These are phyloP conservation scores for Catamblyrhynchus diadema DNA, from an alignment of 2,797 vertebrate species.

Conservation along the genomic window DNA sequence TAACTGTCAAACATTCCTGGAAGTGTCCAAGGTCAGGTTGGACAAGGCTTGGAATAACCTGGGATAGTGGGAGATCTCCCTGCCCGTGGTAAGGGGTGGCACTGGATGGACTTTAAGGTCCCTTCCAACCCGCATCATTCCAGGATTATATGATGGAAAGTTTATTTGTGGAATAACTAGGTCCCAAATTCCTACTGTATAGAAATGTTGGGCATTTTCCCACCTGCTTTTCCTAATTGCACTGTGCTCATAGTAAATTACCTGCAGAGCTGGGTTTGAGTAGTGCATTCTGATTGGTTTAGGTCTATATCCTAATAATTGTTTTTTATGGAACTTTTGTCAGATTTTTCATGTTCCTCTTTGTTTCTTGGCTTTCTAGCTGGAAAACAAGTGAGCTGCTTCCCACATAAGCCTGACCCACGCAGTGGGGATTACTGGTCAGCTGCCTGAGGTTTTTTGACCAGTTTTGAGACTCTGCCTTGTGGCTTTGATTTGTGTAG, in stretches of 20 bases:
- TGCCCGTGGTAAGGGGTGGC: background rate
- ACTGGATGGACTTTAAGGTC: background rate
- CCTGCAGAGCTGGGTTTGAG: background rate
- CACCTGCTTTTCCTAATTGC: background rate
- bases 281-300: background rate
- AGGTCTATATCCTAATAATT: background rate
- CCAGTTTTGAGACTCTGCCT: background rate
- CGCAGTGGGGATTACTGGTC: background rate
- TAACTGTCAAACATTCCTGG: background rate
- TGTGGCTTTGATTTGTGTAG: background rate
- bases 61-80: background rate
- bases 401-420: background rate
- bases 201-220: background rate
- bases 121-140: background rate
- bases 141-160: background rate
- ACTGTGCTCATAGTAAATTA: background rate
- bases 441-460: background rate
- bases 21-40: background rate
- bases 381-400: background rate
- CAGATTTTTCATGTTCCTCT: background rate
- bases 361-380: background rate
- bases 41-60: accelerated
- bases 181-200: background rate
- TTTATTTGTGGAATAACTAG: background rate
- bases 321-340: background rate